Conservation (phyloP, 1,140 invertebrate genomes). For the Bombyx mandarina region DNA sequence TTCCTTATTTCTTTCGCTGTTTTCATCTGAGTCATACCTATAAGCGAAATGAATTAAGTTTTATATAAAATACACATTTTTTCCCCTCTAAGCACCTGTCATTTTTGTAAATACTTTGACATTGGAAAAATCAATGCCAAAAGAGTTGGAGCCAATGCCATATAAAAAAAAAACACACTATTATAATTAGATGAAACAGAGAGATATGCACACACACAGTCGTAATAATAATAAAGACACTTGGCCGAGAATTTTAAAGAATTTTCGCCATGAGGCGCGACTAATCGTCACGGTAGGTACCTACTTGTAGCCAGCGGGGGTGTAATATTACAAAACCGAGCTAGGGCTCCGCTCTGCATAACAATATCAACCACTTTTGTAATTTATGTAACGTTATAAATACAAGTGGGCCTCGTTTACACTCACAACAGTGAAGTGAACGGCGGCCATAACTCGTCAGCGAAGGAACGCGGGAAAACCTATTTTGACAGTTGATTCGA, state of each 20-base stretch:
- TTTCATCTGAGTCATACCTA: too few species aligned
- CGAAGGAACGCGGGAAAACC: constrained; percentile 40
- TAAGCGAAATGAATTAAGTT: too few species aligned
- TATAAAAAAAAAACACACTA: too few species aligned
- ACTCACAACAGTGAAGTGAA: constrained; percentile 36
- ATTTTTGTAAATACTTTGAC: too few species aligned
- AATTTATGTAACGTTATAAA: constrained; percentile 52
- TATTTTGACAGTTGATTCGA: constrained; percentile 36
- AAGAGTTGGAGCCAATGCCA: too few species aligned
- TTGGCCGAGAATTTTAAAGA: not conserved
- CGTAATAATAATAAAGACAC: too few species aligned
- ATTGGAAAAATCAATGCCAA: too few species aligned
- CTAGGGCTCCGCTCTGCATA: constrained; percentile 52
- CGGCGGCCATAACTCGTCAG: constrained; percentile 35
- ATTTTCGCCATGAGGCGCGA: constrained; percentile 8
- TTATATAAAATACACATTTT: too few species aligned
- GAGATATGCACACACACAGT: too few species aligned
- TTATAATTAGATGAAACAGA: too few species aligned
- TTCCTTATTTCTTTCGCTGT: too few species aligned
- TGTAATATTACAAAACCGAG: constrained; percentile 50
- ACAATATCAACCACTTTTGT: constrained; percentile 52
- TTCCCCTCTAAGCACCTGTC: too few species aligned
- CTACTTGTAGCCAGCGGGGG: constrained; percentile 21
- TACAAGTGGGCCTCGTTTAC: constrained; percentile 33
- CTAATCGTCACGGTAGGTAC: constrained; percentile 17